These are phyloP conservation scores for Baccha elongata DNA, from an alignment of 2,888 invertebrate genomes.

Conservation along the genomic window DNA sequence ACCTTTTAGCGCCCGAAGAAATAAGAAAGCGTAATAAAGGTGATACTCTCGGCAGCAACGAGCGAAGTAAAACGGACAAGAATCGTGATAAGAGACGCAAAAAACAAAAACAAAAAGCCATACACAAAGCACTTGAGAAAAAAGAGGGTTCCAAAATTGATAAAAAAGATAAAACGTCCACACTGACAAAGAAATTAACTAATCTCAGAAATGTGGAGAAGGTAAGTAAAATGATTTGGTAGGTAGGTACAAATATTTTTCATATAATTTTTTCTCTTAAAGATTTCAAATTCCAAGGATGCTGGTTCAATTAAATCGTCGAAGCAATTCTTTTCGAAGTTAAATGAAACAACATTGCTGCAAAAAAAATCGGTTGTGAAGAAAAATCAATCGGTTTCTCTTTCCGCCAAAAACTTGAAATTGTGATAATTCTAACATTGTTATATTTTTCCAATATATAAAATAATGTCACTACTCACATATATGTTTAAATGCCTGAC, in stretches of 20 bases:
- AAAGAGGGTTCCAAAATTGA: constrained; percentile 83
- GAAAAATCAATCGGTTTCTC: constrained; percentile 82
- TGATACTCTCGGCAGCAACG: constrained; percentile 86
- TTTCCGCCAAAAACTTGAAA: constrained; percentile 86
- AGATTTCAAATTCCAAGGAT: constrained; percentile 82
- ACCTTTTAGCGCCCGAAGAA: constrained; percentile 96
- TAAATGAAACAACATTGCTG: constrained; percentile 89
- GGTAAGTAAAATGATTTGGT: constrained; percentile 79
- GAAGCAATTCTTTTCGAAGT: constrained; percentile 92
- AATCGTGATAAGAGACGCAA: constrained; percentile 94
- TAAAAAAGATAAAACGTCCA: constrained; percentile 84
- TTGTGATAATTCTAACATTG: constrained; percentile 82
- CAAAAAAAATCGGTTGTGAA: constrained; percentile 31
- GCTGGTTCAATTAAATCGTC: constrained; percentile 87
- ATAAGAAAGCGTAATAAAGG: constrained; percentile 86
- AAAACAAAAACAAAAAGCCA: constrained; percentile 88
- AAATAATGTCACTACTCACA: no score
- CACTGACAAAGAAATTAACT: constrained; percentile 85
- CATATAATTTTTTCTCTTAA: constrained; percentile 77
- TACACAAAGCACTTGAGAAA: constrained; percentile 83
- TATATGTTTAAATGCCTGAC: no score
- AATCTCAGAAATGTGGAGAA: constrained; percentile 87
- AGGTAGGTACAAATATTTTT: no score
- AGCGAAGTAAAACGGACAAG: constrained; percentile 93
- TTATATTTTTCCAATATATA: neutral